Evolutionary conservation across 2,888 invertebrate species (phyloP).

Genomic region (Synergus itoensis): DNA sequence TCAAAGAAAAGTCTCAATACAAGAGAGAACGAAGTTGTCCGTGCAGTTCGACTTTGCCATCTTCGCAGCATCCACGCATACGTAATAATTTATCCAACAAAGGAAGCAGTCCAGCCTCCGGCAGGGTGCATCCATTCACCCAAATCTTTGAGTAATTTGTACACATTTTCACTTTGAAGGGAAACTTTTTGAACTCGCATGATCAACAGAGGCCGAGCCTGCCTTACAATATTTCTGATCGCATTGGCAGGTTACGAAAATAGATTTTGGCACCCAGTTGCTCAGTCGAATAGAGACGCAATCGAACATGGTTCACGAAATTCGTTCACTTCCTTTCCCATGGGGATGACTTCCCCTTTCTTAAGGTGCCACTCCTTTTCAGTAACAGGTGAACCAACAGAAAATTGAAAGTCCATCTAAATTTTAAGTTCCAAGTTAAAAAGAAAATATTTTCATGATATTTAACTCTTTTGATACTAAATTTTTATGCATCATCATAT

Average conservation of each 20-base stretch:
- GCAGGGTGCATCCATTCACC: slow-evolving; percentile 59
- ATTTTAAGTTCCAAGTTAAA: too few species aligned
- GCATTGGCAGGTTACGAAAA: slow-evolving; percentile 55
- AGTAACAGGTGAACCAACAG: not conserved
- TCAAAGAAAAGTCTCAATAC: slow-evolving; percentile 29
- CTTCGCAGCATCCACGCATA: slow-evolving; percentile 52
- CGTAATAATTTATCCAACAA: slow-evolving; percentile 68
- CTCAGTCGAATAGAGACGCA: slow-evolving; percentile 47
- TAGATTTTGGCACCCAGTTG: slow-evolving; percentile 52
- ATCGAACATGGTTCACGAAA: slow-evolving; percentile 45
- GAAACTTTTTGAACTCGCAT: slow-evolving; percentile 11
- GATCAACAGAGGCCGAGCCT: slow-evolving; percentile 42
- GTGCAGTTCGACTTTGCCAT: slow-evolving; percentile 37
- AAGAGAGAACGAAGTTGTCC: slow-evolving; percentile 40
- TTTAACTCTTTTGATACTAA: not conserved
- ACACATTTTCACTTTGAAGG: slow-evolving; percentile 7
- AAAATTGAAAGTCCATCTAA: not conserved
- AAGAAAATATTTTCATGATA: not conserved
- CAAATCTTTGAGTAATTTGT: slow-evolving; percentile 38
- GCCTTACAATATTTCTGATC: slow-evolving; percentile 54
- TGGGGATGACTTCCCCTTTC: slow-evolving; percentile 17
- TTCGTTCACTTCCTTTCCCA: slow-evolving; percentile 53
- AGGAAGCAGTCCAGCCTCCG: slow-evolving; percentile 58
- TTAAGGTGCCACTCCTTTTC: not conserved
- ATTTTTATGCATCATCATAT: not conserved